phyloP scores from a whole-genome alignment of 1,140 invertebrate species.

The Mactra quadrangularis region DNA sequence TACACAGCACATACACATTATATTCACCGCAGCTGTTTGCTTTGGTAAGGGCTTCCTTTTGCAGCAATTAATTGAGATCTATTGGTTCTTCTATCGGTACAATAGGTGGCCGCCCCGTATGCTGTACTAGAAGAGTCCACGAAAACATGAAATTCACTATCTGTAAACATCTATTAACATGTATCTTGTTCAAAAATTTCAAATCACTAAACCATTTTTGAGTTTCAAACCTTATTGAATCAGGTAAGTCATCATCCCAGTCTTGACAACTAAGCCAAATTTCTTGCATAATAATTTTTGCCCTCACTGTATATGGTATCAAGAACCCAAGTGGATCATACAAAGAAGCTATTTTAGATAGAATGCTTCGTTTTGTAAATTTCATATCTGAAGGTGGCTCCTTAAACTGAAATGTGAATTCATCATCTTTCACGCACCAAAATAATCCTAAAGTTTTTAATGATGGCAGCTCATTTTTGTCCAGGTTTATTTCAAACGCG shows the following conservation, averaged over 20 bases:
- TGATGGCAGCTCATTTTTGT: constrained; percentile 44
- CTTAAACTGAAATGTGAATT: constrained; percentile 54
- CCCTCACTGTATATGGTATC: constrained; percentile 41
- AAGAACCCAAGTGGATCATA: constrained; percentile 61
- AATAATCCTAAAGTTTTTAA: constrained; percentile 59
- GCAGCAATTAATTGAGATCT: too few species aligned
- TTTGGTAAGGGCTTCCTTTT: too few species aligned
- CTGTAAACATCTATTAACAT: constrained; percentile 1
- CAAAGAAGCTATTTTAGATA: constrained; percentile 41
- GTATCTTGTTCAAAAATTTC: constrained; percentile 6
- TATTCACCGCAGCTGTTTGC: too few species aligned
- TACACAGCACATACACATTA: too few species aligned
- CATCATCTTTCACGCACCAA: constrained; percentile 57
- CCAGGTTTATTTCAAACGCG: constrained; percentile 40
- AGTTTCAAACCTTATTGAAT: background rate
- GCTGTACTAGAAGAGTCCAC: constrained; percentile 33
- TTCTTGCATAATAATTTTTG: constrained; percentile 53
- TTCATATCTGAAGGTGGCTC: background rate
- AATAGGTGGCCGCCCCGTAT: constrained; percentile 35
- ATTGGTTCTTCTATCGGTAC: too few species aligned
- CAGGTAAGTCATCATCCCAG: constrained; percentile 41
- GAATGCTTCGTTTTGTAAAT: constrained; percentile 48
- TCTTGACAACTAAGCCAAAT: constrained; percentile 53
- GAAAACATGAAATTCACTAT: constrained; percentile 42
- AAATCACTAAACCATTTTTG: constrained; percentile 51